A percentile compares a stretch with the other conserved stretches of the same genome.
These are phyloP conservation scores for Sylvia borin DNA, from an alignment of 2,797 vertebrate genomes.

Conservation along the genomic window DNA sequence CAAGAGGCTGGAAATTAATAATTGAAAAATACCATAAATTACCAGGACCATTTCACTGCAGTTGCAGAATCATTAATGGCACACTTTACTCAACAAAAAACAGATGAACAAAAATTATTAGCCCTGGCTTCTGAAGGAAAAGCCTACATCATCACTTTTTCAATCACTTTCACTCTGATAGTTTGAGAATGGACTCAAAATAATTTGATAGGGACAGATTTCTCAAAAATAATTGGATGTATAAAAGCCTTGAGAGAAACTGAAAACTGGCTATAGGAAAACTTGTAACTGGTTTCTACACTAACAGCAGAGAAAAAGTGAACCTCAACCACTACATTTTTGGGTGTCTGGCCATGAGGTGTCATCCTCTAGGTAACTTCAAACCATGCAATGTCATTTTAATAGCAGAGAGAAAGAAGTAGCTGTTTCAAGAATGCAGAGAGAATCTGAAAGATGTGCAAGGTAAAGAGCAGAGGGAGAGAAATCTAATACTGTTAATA, in stretches of 20 bases:
- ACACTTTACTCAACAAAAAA: conserved; percentile 15
- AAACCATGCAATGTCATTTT: not conserved
- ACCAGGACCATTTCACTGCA: not conserved
- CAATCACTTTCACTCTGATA: not conserved
- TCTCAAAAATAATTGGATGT: not conserved
- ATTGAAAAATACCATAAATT: conserved; percentile 6
- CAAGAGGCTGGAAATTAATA: conserved; percentile 11
- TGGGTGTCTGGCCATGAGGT: not conserved
- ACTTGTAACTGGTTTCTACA: not conserved
- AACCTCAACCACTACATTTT: not conserved
- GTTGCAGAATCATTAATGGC: not conserved
- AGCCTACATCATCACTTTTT: not conserved
- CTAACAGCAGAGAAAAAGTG: not conserved
- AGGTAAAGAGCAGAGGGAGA: not conserved
- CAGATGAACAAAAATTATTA: not conserved
- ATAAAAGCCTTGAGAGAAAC: not conserved
- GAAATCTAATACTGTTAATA: not conserved
- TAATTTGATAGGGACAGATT: not conserved
- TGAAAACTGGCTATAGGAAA: not conserved
- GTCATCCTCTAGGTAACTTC: not conserved
- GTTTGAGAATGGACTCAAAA: not conserved
- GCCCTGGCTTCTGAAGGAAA: not conserved
- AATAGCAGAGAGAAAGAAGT: not conserved
- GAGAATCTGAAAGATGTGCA: not conserved
- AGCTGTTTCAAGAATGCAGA: not conserved